These are phyloP conservation scores for Tenualosa ilisha DNA, from an alignment of 2,797 vertebrate genomes.

Conservation along the genomic window DNA sequence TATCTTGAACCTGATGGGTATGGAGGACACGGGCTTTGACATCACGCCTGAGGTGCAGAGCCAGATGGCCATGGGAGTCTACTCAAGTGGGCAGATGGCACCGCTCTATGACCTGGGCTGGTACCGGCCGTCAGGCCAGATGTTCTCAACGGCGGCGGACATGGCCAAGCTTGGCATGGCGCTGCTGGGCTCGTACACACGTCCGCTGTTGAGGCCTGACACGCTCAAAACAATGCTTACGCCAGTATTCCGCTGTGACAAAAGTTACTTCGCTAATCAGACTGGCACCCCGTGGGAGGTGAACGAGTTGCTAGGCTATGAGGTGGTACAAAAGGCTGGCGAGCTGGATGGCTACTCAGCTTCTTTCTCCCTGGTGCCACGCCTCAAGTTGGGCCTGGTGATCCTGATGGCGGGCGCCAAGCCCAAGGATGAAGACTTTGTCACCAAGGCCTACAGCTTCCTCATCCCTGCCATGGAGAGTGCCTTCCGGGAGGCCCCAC, in stretches of 20 bases:
- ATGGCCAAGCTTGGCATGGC: slow-evolving; percentile 86
- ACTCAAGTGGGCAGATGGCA: slow-evolving; percentile 74
- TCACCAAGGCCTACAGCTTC: slow-evolving; percentile 70
- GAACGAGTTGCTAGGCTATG: slow-evolving; percentile 81
- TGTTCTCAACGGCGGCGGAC: slow-evolving; percentile 88
- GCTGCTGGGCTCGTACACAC: slow-evolving; percentile 76
- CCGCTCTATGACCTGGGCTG: slow-evolving; percentile 89
- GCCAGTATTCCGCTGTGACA: slow-evolving; percentile 79
- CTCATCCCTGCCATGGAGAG: slow-evolving; percentile 85
- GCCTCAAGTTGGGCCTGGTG: slow-evolving; percentile 82
- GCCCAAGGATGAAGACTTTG: slow-evolving; percentile 75
- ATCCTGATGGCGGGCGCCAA: slow-evolving; percentile 86
- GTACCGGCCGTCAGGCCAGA: slow-evolving; percentile 91
- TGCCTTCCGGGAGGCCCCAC: slow-evolving; percentile 76
- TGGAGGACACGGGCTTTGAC: slow-evolving; percentile 88
- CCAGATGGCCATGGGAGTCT: slow-evolving; percentile 85
- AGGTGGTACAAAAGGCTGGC: slow-evolving; percentile 85
- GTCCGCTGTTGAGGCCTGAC: slow-evolving; percentile 73
- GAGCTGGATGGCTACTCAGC: slow-evolving; percentile 88
- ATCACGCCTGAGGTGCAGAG: slow-evolving; percentile 68
- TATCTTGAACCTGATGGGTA: slow-evolving; percentile 78
- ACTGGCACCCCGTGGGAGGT: slow-evolving; percentile 93
- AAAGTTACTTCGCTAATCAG: slow-evolving; percentile 83
- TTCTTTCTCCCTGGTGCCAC: slow-evolving; percentile 84
- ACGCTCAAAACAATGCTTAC: slow-evolving; percentile 84